These are phyloP conservation scores for Selenia dentaria DNA, from an alignment of 2,888 invertebrate species.

Conservation along the genomic window DNA sequence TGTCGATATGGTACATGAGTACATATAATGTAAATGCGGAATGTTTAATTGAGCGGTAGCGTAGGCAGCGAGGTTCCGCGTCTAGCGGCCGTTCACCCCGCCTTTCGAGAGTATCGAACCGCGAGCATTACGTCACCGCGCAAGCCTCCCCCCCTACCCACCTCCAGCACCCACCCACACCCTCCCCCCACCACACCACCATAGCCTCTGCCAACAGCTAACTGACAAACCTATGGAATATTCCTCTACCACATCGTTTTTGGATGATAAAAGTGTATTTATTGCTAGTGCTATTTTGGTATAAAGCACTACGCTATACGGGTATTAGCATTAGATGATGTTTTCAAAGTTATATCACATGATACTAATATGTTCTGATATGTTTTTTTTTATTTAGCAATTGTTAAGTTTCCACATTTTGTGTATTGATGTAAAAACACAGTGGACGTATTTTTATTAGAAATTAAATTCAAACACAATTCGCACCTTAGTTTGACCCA, in stretches of 20 bases:
- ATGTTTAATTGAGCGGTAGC: conserved; percentile 77
- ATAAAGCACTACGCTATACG: not conserved
- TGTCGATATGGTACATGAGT: conserved; percentile 38
- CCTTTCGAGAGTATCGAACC: conserved; percentile 77
- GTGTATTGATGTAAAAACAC: not conserved
- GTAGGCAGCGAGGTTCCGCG: conserved; percentile 77
- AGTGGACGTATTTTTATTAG: too few relatives aligned
- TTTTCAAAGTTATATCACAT: too few relatives aligned
- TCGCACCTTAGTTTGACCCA: too few relatives aligned
- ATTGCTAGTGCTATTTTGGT: conserved; percentile 25
- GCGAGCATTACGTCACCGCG: conserved; percentile 74
- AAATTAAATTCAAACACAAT: too few relatives aligned
- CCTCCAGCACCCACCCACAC: conserved; percentile 30
- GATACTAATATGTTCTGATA: too few relatives aligned
- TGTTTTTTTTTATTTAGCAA: too few relatives aligned
- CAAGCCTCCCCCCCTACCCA: conserved; percentile 51
- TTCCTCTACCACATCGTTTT: conserved; percentile 42
- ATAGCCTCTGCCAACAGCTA: conserved; percentile 42
- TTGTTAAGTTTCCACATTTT: too few relatives aligned
- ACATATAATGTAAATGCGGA: conserved; percentile 62
- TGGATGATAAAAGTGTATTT: conserved; percentile 39
- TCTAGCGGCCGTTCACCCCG: conserved; percentile 79
- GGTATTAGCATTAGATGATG: not conserved
- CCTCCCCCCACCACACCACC: conserved; percentile 22
- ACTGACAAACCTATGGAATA: conserved; percentile 48